phyloP scores from a whole-genome alignment of 2,888 invertebrate genomes.

The Brachylomia viminalis region DNA sequence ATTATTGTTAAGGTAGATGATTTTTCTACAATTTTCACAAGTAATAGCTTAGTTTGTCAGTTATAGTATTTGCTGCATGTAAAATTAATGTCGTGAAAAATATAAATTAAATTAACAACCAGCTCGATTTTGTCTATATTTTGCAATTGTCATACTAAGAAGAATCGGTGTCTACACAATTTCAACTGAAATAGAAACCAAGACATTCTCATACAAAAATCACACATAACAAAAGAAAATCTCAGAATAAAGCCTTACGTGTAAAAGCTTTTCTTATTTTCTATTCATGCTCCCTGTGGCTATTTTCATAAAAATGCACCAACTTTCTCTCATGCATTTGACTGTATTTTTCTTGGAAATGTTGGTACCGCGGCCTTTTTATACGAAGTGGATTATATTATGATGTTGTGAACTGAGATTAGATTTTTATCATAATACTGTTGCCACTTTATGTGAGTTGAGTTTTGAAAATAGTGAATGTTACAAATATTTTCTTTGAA shows the following conservation, averaged over 20 bases:
- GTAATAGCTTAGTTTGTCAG: no score
- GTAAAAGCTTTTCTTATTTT: conserved; percentile 40
- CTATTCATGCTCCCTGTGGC: conserved; percentile 43
- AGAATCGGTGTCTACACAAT: neutral
- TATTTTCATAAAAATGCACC: conserved; percentile 42
- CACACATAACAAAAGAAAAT: conserved; percentile 22
- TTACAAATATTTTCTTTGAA: no score
- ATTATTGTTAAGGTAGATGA: no score
- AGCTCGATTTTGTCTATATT: no score
- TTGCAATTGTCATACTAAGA: neutral
- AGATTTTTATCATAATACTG: conserved; percentile 40
- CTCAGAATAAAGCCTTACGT: conserved; percentile 39
- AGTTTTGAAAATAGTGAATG: neutral
- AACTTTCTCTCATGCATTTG: conserved; percentile 48
- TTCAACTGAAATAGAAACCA: neutral
- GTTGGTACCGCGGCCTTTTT: conserved; percentile 17
- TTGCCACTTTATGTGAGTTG: neutral
- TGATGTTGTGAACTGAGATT: conserved; percentile 21
- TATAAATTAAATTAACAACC: no score
- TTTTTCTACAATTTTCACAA: no score
- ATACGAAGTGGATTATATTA: neutral
- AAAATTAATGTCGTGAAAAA: no score
- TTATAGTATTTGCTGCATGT: no score
- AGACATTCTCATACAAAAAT: conserved; percentile 7
- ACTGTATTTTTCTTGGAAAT: conserved; percentile 25